Evolutionary conservation across 2,113 vertebrate species (phyloP), one percentile per base, ranked within the genome.

Genomic region (Eulemur macaco): DNA sequence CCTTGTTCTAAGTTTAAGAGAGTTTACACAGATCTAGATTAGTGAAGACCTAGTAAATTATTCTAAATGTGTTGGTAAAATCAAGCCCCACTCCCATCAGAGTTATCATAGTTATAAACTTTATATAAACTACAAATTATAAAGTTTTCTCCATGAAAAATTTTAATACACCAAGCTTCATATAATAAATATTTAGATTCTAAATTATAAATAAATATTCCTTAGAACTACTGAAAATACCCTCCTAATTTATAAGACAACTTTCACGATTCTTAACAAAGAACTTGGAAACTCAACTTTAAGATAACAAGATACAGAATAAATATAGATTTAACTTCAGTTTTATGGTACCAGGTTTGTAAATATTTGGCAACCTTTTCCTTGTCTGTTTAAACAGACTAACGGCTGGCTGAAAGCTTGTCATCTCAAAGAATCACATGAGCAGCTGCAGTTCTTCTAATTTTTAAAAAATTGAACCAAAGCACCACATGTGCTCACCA

Each of bases 331-430:
- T 90, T 64, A 63, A 56, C 20, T 89, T 60, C n/a, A 56, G 13
- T 77, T 68, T 94, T 90, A 89, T 20, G 23, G 9, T 34, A 73
- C 74, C 34, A 74, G 82, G 9, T 68, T 69, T 86, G 31, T 63
- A 96, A 89, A 86, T 77, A 97, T 76, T 85, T 81, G 31, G 21
- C 81, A 89, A 85, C 45, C 42, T 71, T 95, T 89, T 42, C 34
- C 52, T 34, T 58, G 34, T 54, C 60, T 86, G 8, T 95, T 86
- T 71, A 81, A 74, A 94, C 34, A 95, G 20, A 25, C 13, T n/a
- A 92, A 27, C 18, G 23, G 31, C 47, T 74, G 29, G 29, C 45
- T 52, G 29, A 81, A 52, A 27, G 29, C 34, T 90, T 68, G 34
- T 58, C 45, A 56, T 64, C 45, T 78, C 63, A 71, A 80, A 20